A percentile compares a stretch with the other conserved stretches of the same genome.
These are phyloP conservation scores for Lethrus apterus DNA, from an alignment of 1,140 invertebrate species.

Conservation along the genomic window DNA sequence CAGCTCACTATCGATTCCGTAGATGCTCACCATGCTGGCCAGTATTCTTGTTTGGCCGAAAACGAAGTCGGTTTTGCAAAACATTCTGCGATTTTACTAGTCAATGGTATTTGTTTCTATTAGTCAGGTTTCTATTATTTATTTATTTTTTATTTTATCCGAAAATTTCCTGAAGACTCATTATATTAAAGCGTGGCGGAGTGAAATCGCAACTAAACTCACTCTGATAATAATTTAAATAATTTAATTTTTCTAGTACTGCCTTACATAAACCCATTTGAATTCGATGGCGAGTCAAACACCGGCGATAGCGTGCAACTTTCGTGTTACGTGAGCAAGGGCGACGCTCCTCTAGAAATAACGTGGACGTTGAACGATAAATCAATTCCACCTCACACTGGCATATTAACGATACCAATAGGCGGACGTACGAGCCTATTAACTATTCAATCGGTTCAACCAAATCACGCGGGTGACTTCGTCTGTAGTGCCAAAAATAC, in stretches of 20 bases:
- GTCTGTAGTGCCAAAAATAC: slow-evolving; percentile 60
- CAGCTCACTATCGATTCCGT: slow-evolving; percentile 53
- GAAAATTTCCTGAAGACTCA: too few species aligned
- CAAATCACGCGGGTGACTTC: slow-evolving; percentile 61
- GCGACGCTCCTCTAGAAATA: slow-evolving; percentile 61
- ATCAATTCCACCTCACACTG: slow-evolving; percentile 39
- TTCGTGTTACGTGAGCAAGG: slow-evolving; percentile 62
- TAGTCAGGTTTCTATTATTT: not conserved
- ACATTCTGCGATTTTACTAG: slow-evolving; percentile 46
- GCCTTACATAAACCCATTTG: slow-evolving; percentile 49
- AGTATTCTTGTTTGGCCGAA: slow-evolving; percentile 54
- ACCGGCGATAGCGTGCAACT: slow-evolving; percentile 63
- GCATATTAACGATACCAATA: slow-evolving; percentile 50
- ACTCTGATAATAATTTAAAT: too few species aligned
- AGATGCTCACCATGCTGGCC: slow-evolving; percentile 41
- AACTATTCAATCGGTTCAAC: slow-evolving; percentile 49
- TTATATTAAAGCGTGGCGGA: too few species aligned
- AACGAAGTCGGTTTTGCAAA: slow-evolving; percentile 46
- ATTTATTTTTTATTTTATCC: too few species aligned
- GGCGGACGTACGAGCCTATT: slow-evolving; percentile 43
- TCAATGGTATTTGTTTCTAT: slow-evolving; percentile 46
- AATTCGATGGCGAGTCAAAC: slow-evolving; percentile 51
- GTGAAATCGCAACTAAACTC: too few species aligned
- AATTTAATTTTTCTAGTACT: slow-evolving; percentile 45
- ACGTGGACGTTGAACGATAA: slow-evolving; percentile 53